These are phyloP conservation scores for Lutjanus campechanus DNA, from an alignment of 2,797 vertebrate species.

Conservation along the genomic window DNA sequence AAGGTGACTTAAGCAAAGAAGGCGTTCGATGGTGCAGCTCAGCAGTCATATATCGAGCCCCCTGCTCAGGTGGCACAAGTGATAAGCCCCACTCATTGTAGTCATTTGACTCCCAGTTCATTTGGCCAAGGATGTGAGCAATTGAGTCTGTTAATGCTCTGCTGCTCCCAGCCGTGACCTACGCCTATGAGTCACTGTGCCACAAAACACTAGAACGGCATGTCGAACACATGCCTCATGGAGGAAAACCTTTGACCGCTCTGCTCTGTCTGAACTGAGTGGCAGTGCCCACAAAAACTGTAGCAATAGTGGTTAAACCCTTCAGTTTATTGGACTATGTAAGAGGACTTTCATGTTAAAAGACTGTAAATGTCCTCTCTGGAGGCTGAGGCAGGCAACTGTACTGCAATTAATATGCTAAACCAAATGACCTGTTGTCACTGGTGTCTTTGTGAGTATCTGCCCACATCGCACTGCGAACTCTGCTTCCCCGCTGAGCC, in stretches of 20 bases:
- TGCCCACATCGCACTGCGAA: background rate
- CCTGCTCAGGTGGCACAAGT: slow-evolving; percentile 55
- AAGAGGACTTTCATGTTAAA: slow-evolving; percentile 23
- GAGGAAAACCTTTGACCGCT: slow-evolving; percentile 29
- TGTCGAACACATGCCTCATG: slow-evolving; percentile 1
- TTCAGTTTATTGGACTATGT: slow-evolving; percentile 6
- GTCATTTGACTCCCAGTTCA: slow-evolving; percentile 30
- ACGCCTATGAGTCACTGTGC: slow-evolving; percentile 42
- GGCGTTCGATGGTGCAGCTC: slow-evolving; percentile 33
- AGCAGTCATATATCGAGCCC: slow-evolving; percentile 32
- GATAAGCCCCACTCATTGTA: slow-evolving; percentile 38
- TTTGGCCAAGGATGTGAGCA: slow-evolving; percentile 46
- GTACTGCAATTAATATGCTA: slow-evolving; percentile 54
- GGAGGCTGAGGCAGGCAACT: background rate
- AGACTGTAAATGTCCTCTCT: slow-evolving; percentile 28
- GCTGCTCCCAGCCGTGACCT: slow-evolving; percentile 27
- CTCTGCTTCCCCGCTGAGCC: slow-evolving; percentile 1
- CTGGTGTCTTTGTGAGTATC: slow-evolving; percentile 35
- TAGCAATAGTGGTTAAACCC: slow-evolving; percentile 8
- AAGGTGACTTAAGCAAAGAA: slow-evolving; percentile 61
- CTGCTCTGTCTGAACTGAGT: slow-evolving; percentile 1
- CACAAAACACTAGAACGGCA: slow-evolving; percentile 14
- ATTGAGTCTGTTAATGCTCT: slow-evolving; percentile 23
- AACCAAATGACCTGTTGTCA: slow-evolving; percentile 51
- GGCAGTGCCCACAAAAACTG: background rate